Evolutionary conservation across 1,140 invertebrate species (phyloP).

Genomic region (Sweltsa coloradensis): DNA sequence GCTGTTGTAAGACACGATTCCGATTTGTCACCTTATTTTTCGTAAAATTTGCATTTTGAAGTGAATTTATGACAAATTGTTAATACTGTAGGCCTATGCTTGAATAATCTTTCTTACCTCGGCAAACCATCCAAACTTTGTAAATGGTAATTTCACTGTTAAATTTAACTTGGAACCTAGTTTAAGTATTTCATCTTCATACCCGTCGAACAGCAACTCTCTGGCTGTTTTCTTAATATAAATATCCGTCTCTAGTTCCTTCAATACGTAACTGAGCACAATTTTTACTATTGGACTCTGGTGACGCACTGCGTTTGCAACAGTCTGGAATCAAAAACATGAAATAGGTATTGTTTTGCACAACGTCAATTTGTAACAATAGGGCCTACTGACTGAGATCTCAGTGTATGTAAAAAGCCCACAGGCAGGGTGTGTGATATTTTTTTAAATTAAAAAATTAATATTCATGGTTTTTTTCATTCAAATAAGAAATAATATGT

Average conservation of each 20-base stretch:
- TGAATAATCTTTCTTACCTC: slow-evolving; percentile 27
- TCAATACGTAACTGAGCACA: slow-evolving; percentile 3
- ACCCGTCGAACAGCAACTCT: slow-evolving; percentile 63
- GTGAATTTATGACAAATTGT: not conserved
- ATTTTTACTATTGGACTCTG: slow-evolving; percentile 24
- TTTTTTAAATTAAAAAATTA: too few species aligned
- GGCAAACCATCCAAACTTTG: slow-evolving; percentile 68
- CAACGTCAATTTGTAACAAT: slow-evolving; percentile 3
- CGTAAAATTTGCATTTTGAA: too few species aligned
- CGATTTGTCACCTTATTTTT: too few species aligned
- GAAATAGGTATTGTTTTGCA: not conserved
- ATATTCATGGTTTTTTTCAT: too few species aligned
- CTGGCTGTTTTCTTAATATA: slow-evolving; percentile 47
- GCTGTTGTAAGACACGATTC: too few species aligned
- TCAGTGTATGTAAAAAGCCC: too few species aligned
- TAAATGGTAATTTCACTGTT: slow-evolving; percentile 43
- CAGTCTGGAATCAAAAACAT: slow-evolving; percentile 38
- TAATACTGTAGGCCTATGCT: not conserved
- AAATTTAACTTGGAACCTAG: slow-evolving; percentile 42
- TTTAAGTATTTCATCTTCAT: slow-evolving; percentile 49
- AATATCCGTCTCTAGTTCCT: slow-evolving; percentile 34
- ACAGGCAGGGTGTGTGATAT: too few species aligned
- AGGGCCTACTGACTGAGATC: too few species aligned
- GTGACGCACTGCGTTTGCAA: slow-evolving; percentile 42
- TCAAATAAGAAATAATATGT: too few species aligned